phyloP scores from a whole-genome alignment of 2,113 vertebrate species.

The Limanda limanda region DNA sequence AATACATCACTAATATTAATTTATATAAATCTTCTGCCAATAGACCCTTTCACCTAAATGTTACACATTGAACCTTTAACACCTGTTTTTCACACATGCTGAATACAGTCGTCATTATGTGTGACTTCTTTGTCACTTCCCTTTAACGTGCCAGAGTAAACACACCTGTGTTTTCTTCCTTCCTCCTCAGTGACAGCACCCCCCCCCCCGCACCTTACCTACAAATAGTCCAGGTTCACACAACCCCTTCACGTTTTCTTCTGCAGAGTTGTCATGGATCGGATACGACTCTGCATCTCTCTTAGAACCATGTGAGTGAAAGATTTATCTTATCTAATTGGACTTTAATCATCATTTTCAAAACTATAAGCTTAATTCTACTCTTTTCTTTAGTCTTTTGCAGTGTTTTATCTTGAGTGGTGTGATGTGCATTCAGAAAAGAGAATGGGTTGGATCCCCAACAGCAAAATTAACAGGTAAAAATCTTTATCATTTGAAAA shows the following conservation, averaged over 20 bases:
- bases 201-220: not conserved
- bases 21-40: no score
- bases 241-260: not conserved
- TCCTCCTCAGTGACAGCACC: constrained; percentile 3
- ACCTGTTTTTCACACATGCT: constrained; percentile 7
- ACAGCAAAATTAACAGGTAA: constrained; percentile 59
- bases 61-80: not conserved
- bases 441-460: constrained; percentile 55
- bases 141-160: constrained; percentile 59
- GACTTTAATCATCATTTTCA: not conserved
- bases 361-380: not conserved
- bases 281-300: not conserved
- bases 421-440: constrained; percentile 48
- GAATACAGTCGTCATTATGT: constrained; percentile 31
- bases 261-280: constrained; percentile 12
- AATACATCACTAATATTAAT: no score
- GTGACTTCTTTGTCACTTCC: constrained; percentile 24
- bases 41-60: not conserved
- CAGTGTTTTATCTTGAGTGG: constrained; percentile 24
- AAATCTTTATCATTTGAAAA: constrained; percentile 11
- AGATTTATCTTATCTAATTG: not conserved
- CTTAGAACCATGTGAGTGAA: constrained; percentile 34
- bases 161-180: constrained; percentile 58
- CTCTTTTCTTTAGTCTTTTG: constrained; percentile 43
- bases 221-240: constrained; percentile 31